Evolutionary conservation across 2,888 invertebrate species (phyloP), one percentile per base, ranked within the genome.

Genomic region (Drosophila lutescens): DNA sequence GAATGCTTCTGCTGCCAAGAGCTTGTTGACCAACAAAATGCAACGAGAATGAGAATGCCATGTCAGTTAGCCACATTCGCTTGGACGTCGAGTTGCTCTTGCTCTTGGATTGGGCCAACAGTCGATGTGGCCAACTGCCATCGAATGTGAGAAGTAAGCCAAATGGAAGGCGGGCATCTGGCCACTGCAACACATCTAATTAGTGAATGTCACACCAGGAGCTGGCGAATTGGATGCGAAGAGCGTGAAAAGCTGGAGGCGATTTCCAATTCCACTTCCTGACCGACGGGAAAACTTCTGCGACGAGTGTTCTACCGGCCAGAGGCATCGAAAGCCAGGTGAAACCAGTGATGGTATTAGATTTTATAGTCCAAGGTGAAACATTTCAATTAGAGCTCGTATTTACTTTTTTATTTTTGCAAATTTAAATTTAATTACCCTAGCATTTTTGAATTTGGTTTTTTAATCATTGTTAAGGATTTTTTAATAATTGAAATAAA

Each of bases 1-100:
- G 68, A 70, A 69, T 60, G 70, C 65, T 44, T 47, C 58, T 74
- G 75, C 41, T 74, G 73, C 68, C 73, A 74, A 68, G 56, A 60
- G 74, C 75, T 74, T 63, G 74, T 75, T 75, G 74, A 69, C 74
- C 63, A 69, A 58, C 55, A 59, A 63, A 51, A 51, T 57, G 70
- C 62, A 69, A 55, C 54, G 53, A 4, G 26, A 43, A 7, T 43
- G 20, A 6, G 13, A 40, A 46, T 23, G 20, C 44, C 23, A n/a
- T 54, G 36, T 66, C 65, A 54, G 44, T 34, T n/a, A 61, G 34
- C 30, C 34, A 43, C 36, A 60, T 32, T 46, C 61, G 38, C 30
- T 9, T 10, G 43, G n/a, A 32, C 20, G 26, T 57, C 0, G 44
- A 46, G 13, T 26, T 46, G 10, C 6, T 43, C 10, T 17, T 17